These are phyloP conservation scores for Agonopterix subpropinquella DNA, from an alignment of 2,888 invertebrate species.

Conservation along the genomic window DNA sequence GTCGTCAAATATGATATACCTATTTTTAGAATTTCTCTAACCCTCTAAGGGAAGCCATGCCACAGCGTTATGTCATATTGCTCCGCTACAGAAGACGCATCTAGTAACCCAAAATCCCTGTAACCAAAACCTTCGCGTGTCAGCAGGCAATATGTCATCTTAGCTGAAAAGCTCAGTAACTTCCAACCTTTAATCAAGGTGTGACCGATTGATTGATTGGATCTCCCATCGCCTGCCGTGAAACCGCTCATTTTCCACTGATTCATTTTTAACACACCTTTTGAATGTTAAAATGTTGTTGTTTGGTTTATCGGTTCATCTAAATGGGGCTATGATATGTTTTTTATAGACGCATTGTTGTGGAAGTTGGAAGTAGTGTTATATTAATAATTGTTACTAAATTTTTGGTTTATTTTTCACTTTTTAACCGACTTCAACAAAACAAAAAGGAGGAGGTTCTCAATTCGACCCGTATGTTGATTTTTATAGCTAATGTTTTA, in stretches of 20 bases:
- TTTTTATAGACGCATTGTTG: neutral
- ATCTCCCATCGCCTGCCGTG: constrained; percentile 6
- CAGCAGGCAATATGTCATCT: constrained; percentile 58
- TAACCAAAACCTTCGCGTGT: constrained; percentile 43
- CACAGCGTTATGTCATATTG: too few species aligned
- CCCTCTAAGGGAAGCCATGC: too few species aligned
- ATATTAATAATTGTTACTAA: too few species aligned
- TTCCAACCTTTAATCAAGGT: constrained; percentile 10
- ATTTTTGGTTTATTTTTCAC: too few species aligned
- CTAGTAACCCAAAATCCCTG: constrained; percentile 10
- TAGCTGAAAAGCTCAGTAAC: constrained; percentile 23
- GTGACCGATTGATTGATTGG: constrained; percentile 13
- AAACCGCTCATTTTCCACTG: constrained; percentile 14
- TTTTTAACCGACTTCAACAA: too few species aligned
- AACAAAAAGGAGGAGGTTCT: too few species aligned
- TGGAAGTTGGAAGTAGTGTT: too few species aligned
- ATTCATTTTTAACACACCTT: constrained; percentile 3
- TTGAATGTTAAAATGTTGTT: constrained; percentile 1
- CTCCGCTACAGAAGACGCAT: constrained; percentile 3
- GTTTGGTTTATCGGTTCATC: too few species aligned
- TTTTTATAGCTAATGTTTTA: too few species aligned
- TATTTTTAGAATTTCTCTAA: too few species aligned
- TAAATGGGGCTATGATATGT: neutral
- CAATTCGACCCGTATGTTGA: too few species aligned
- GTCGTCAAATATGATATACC: too few species aligned